phyloP scores from a whole-genome alignment of 2,113 vertebrate genomes.

The Falco punctatus region DNA sequence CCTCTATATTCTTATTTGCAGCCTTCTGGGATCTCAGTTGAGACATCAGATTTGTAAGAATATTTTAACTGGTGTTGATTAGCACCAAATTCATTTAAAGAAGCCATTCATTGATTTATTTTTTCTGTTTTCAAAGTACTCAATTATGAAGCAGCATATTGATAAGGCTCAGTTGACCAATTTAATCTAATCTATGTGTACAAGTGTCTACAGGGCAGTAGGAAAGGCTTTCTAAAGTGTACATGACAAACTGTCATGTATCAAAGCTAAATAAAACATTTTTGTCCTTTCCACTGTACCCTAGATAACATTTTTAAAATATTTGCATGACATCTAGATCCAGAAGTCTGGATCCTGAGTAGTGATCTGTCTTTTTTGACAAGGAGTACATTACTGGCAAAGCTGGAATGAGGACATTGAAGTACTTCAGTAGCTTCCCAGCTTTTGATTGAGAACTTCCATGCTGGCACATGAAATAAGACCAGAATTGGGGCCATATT shows the following conservation, averaged over 20 bases:
- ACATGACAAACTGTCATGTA: background rate
- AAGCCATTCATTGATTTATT: background rate
- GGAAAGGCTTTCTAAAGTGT: background rate
- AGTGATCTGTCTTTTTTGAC: background rate
- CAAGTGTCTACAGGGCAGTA: background rate
- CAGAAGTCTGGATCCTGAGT: background rate
- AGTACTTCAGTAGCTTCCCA: background rate
- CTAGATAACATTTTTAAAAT: background rate
- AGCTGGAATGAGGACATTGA: background rate
- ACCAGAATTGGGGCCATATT: background rate
- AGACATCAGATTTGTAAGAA: background rate
- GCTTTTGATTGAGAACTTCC: background rate
- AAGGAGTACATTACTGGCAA: background rate
- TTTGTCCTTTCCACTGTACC: background rate
- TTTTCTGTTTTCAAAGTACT: constrained; percentile 14
- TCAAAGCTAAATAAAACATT: background rate
- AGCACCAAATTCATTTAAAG: background rate
- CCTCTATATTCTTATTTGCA: background rate
- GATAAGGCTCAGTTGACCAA: background rate
- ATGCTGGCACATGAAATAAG: background rate
- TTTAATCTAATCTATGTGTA: background rate
- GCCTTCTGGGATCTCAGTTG: background rate
- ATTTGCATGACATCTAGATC: background rate
- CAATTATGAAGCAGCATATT: background rate
- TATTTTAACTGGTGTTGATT: constrained; percentile 24